Evolutionary conservation across 2,888 invertebrate species (phyloP), one percentile per base, ranked within the genome.

Genomic region (Amaurobius ferox): DNA sequence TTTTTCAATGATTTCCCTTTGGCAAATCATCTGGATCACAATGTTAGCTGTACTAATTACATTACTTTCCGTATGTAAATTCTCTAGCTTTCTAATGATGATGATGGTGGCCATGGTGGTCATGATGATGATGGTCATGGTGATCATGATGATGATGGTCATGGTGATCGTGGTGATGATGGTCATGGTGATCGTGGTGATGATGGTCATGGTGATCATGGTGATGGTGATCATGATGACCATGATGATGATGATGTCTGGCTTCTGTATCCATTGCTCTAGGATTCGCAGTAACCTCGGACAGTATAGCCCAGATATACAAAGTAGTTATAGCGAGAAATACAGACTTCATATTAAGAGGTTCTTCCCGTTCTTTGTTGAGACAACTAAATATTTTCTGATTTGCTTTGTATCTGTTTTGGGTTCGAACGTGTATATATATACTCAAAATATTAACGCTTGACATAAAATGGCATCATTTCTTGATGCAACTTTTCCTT

Each of bases 81-180:
- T 7, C 9, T 35, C 5, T 9, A 35, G 35, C 9, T 9, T 35
- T 7, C 5, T 35, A 9, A 35, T 35, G 35, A 9, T 35, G 35
- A 35, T 35, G 35, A 9, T 35, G 35, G 35, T 35, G 6, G 9
- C 9, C 6, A 35, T 35, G 35, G 9, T 35, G 6, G 35, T 35
- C 6, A 9, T 35, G 35, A 35, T 35, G 35, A 9, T 35, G 35
- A 9, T 35, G 66, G 3, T 19, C 32, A 66, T 30, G 64, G n/a
- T 66, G 40, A 39, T 39, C 40, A 26, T 40, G 32, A 32, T 66
- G 66, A 19, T 32, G 19, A 23, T 55, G 55, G 11, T 55, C 13
- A 55, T 55, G 55, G 9, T 35, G 77, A 30, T 77, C 67, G 26
- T 77, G 67, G 16, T 62, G 29, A 29, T 76, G 74, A 28, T 66